phyloP scores from a whole-genome alignment of 2,888 invertebrate genomes.

The Drosophila flavopinicola region DNA sequence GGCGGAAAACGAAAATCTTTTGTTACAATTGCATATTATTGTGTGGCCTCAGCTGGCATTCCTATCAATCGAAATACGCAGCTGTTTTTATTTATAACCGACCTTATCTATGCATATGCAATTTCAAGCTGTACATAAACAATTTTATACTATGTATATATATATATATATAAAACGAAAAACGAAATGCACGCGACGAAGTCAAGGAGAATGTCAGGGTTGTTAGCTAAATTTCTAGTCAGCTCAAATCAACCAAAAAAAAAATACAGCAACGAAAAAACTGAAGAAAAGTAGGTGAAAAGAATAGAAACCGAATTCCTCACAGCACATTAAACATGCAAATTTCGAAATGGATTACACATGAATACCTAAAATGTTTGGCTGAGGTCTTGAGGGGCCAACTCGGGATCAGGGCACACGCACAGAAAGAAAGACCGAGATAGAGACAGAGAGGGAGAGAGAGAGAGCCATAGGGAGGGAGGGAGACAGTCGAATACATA shows the following conservation, averaged over 20 bases:
- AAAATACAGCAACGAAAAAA: background rate
- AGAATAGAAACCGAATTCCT: constrained; percentile 30
- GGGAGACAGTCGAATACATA: background rate
- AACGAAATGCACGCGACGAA: constrained; percentile 24
- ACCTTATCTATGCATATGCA: constrained; percentile 11
- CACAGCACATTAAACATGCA: constrained; percentile 68
- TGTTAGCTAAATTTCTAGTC: constrained; percentile 21
- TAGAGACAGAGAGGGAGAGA: background rate
- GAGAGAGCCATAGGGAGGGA: background rate
- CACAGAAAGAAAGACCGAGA: no score
- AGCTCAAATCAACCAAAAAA: constrained; percentile 28
- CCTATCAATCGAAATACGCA: constrained; percentile 6
- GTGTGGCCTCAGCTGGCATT: constrained; percentile 13
- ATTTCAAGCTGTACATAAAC: constrained; percentile 3
- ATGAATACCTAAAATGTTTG: constrained; percentile 55
- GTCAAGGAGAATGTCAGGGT: constrained; percentile 47
- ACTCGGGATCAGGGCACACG: constrained; percentile 17
- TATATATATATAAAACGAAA: constrained; percentile 1
- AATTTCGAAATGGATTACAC: constrained; percentile 68
- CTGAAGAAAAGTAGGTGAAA: background rate
- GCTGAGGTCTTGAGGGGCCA: constrained; percentile 20
- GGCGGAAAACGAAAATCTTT: constrained; percentile 1
- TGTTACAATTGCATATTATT: constrained; percentile 11
- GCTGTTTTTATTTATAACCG: constrained; percentile 11
- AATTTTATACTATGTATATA: constrained; percentile 1